phyloP scores from a whole-genome alignment of 2,113 vertebrate genomes.

The Potamarius usumacintae region DNA sequence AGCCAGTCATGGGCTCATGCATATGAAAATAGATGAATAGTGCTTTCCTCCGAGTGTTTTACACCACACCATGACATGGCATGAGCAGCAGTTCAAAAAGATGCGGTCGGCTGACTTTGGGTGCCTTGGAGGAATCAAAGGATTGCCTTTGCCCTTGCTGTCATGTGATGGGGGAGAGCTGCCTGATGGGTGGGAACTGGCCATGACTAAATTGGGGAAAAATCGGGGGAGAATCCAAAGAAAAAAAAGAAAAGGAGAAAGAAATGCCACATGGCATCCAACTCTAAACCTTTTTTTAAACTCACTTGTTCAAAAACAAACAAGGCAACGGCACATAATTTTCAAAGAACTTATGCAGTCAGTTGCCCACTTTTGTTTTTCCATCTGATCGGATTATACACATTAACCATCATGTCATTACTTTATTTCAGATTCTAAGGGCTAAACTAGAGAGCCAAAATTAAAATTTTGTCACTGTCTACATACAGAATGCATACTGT shows the following conservation, averaged over 20 bases:
- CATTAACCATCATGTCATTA: not conserved
- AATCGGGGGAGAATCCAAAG: not conserved
- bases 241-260: not conserved
- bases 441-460: not conserved
- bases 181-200: not conserved
- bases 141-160: not conserved
- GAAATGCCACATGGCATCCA: not conserved
- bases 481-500: not conserved
- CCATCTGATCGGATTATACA: not conserved
- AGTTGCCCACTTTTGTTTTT: not conserved
- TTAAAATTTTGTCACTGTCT: not conserved
- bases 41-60: not conserved
- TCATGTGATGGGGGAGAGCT: not conserved
- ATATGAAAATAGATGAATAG: not conserved
- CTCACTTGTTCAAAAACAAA: not conserved
- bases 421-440: not conserved
- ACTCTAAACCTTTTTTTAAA: not conserved
- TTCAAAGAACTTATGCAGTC: not conserved
- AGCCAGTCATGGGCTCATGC: not conserved
- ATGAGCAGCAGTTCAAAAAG: not conserved
- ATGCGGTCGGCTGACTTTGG: not conserved
- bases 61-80: not conserved
- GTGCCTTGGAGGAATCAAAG: not conserved
- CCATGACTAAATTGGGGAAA: not conserved
- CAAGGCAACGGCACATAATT: not conserved